Evolutionary conservation across 2,888 invertebrate species (phyloP), one percentile per base, ranked within the genome.

Genomic region (Phyto melanocephala): DNA sequence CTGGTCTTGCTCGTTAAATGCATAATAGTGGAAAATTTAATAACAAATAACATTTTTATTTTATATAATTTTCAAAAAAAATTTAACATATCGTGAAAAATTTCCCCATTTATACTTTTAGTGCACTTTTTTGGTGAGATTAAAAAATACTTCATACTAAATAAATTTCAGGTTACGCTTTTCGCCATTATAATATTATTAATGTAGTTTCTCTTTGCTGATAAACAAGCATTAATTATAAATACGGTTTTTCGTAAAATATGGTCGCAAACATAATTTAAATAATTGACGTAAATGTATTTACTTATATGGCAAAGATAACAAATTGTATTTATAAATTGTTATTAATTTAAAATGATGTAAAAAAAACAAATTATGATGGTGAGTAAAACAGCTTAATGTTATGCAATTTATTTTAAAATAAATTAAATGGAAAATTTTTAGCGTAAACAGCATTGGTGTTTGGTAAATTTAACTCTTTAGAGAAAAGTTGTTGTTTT

Each of bases 11-110:
- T 45, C 70, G 67, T 82, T 65, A 52, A 60, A 54, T 75, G 65
- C 74, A 82, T 47, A 71, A 82, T 60, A 71, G 58, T 71, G 71
- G 70, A 82, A 79, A 79, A 82, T 82, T 82, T 75, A 79, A 79
- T 82, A 75, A 75, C 71, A 67, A 68, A 79, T 82, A 75, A 75
- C 71, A 67, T 63, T 81, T 60, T 70, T 70, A 68, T 81, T 77
- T 68, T 50, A 78, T 78, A 62, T 68, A 75, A 33, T 63, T n/a
- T n/a, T n/a, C n/a, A n/a, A n/a, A n/a, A n/a, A n/a, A n/a, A n/a
- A n/a, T n/a, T n/a, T n/a, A n/a, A n/a, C n/a, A n/a, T n/a, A n/a
- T n/a, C n/a, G n/a, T n/a, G n/a, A n/a, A n/a, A n/a, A n/a, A n/a
- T n/a, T n/a, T n/a, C n/a, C n/a, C n/a, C n/a, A n/a, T 28, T 72